Evolutionary conservation across 2,888 invertebrate species (phyloP).

Genomic region (Euplagia quadripunctaria): DNA sequence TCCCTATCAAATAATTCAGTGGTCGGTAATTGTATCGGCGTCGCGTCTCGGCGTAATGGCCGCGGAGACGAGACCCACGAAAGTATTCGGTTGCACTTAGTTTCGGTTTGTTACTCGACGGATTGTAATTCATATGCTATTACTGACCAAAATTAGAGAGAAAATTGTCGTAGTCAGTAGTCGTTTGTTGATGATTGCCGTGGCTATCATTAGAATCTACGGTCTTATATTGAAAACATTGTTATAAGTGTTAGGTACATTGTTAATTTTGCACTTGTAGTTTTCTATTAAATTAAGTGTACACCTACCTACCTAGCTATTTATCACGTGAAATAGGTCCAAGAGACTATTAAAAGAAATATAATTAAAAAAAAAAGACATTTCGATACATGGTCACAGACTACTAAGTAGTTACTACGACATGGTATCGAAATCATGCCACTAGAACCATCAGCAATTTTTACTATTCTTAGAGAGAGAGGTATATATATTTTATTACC

Average conservation of each 20-base stretch:
- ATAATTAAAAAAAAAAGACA: background rate
- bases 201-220: slow-evolving; percentile 46
- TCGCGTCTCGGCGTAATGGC: slow-evolving; percentile 72
- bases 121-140: slow-evolving; percentile 83
- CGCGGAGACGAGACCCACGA: slow-evolving; percentile 67
- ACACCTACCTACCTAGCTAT: background rate
- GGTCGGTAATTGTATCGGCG: slow-evolving; percentile 84
- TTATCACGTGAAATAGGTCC: background rate
- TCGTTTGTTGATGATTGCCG: slow-evolving; percentile 57
- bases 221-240: slow-evolving; percentile 44
- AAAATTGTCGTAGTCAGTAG: slow-evolving; percentile 64
- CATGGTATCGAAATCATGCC: no score
- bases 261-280: slow-evolving; percentile 7
- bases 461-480: no score
- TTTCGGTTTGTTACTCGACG: slow-evolving; percentile 83
- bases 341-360: background rate
- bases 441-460: no score
- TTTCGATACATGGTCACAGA: no score
- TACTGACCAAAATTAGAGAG: slow-evolving; percentile 74
- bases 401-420: no score
- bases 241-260: slow-evolving; percentile 39
- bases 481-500: no score
- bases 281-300: background rate
- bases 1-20: slow-evolving; percentile 86
- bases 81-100: slow-evolving; percentile 83